Conservation (phyloP, 2,797 vertebrate genomes). For the Hydrophis major region DNA sequence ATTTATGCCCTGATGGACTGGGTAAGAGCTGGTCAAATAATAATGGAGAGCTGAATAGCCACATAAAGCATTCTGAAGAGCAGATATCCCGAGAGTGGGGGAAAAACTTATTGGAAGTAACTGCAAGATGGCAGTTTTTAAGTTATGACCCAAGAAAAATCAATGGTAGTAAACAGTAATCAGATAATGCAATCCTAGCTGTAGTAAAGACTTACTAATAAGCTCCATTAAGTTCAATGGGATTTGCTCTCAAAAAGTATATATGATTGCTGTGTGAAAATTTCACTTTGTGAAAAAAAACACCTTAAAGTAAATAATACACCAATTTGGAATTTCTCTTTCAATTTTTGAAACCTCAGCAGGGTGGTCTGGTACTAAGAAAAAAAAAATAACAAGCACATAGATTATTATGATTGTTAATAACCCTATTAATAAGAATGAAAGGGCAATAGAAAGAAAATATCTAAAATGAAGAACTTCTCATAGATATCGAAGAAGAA, state of each 20-base stretch:
- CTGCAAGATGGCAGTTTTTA: not conserved
- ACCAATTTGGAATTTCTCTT: not conserved
- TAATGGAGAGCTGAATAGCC: not conserved
- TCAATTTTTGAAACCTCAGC: not conserved
- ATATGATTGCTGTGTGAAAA: not conserved
- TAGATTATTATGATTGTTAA: not conserved
- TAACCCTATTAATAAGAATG: not conserved
- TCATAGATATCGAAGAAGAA: not conserved
- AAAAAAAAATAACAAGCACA: not conserved
- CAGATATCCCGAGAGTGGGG: not conserved
- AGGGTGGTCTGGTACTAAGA: not conserved
- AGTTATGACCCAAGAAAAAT: not conserved
- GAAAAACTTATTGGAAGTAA: not conserved
- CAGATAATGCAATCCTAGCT: not conserved
- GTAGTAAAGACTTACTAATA: not conserved
- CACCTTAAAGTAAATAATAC: not conserved
- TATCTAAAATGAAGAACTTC: not conserved
- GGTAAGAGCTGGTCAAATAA: not conserved
- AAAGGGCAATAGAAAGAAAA: not conserved
- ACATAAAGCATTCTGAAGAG: not conserved
- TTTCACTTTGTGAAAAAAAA: not conserved
- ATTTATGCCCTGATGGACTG: not conserved
- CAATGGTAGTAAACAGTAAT: not conserved
- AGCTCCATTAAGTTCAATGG: not conserved
- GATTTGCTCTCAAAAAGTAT: not conserved